Evolutionary conservation across 2,888 invertebrate genomes (phyloP).

Genomic region (Sphinx pinastri): DNA sequence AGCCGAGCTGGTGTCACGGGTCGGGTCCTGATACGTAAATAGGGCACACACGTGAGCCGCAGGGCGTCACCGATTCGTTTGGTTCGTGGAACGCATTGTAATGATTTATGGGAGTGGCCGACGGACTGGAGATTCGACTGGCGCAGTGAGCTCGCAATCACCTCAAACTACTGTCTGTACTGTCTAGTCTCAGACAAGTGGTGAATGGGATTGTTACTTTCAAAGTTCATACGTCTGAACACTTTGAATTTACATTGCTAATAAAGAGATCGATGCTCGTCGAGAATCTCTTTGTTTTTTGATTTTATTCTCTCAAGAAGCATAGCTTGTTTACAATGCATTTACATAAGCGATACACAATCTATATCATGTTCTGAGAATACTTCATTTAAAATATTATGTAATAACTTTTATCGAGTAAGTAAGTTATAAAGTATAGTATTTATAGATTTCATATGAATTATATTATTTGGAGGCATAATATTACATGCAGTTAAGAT

Average conservation of each 20-base stretch:
- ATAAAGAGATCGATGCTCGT: background rate
- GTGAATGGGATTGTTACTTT: slow-evolving; percentile 18
- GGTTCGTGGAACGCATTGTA: slow-evolving; percentile 40
- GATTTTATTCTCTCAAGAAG: background rate
- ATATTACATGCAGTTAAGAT: too few species aligned
- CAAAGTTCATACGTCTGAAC: slow-evolving; percentile 3
- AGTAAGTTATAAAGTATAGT: too few species aligned
- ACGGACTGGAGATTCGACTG: background rate
- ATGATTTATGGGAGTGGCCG: slow-evolving; percentile 41
- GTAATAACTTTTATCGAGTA: too few species aligned
- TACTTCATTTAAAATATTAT: too few species aligned
- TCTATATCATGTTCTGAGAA: too few species aligned
- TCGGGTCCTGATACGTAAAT: background rate
- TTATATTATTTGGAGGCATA: too few species aligned
- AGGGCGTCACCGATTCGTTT: slow-evolving; percentile 40
- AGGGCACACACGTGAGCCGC: slow-evolving; percentile 17
- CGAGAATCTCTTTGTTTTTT: background rate
- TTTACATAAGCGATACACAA: too few species aligned
- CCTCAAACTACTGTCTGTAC: background rate
- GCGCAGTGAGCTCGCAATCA: slow-evolving; percentile 1
- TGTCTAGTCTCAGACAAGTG: background rate
- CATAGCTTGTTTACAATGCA: background rate
- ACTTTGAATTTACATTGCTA: slow-evolving; percentile 2
- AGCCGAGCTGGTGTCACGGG: background rate
- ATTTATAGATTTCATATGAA: too few species aligned